These are phyloP conservation scores for Pseudomyrmex dendroicus DNA, from an alignment of 1,140 invertebrate genomes.

Conservation along the genomic window DNA sequence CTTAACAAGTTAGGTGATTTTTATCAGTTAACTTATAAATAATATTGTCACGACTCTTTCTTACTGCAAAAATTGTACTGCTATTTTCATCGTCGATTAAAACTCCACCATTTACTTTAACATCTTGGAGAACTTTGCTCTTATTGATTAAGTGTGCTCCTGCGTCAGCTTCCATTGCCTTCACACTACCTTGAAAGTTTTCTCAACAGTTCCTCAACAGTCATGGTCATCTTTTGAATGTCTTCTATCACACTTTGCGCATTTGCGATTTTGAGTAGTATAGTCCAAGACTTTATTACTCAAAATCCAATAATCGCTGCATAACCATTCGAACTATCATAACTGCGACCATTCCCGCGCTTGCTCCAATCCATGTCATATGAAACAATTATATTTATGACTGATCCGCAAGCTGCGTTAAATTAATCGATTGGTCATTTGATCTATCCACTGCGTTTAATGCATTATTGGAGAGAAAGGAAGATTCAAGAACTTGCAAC, in stretches of 20 bases:
- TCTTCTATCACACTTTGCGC: background rate
- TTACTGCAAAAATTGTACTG: background rate
- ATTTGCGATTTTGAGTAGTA: slow-evolving; percentile 3
- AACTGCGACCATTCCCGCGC: background rate
- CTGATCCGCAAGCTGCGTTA: too few relatives aligned
- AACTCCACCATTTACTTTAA: background rate
- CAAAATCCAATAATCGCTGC: background rate
- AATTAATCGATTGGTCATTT: too few relatives aligned
- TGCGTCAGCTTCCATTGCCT: background rate
- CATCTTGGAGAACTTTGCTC: background rate
- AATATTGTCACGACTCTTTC: background rate
- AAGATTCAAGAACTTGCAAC: too few relatives aligned
- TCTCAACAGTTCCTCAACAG: too few relatives aligned
- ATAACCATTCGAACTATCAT: background rate
- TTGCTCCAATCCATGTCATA: slow-evolving; percentile 8
- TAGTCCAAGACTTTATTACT: background rate
- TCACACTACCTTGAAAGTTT: background rate
- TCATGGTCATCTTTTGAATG: slow-evolving; percentile 1
- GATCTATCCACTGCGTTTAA: too few relatives aligned
- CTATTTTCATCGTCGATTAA: background rate
- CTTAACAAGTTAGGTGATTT: background rate
- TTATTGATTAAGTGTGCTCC: background rate
- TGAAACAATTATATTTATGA: background rate
- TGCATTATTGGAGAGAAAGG: too few relatives aligned
- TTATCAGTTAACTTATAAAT: background rate